These are phyloP conservation scores for Melieria crassipennis DNA, from an alignment of 2,888 invertebrate genomes.

Conservation along the genomic window DNA sequence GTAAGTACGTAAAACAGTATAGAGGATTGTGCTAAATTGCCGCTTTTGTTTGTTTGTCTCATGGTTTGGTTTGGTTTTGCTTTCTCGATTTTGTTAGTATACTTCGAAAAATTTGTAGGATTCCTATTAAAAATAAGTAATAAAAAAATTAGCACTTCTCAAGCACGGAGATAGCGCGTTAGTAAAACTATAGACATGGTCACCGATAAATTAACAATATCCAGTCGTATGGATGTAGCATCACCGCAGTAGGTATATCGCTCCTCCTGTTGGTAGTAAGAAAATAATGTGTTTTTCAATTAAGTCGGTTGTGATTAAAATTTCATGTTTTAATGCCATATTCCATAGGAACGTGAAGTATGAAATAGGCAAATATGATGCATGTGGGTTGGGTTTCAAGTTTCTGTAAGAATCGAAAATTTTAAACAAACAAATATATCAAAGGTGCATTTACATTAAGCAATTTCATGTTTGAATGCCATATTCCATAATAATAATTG, in stretches of 20 bases:
- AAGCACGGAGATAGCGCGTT: constrained; percentile 53
- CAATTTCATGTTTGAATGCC: no score
- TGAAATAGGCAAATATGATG: no score
- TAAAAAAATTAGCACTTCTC: constrained; percentile 30
- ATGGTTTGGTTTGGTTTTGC: background rate
- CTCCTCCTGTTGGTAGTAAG: constrained; percentile 52
- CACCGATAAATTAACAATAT: constrained; percentile 41
- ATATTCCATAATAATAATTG: no score
- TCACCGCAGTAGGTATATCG: constrained; percentile 63
- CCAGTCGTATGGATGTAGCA: constrained; percentile 52
- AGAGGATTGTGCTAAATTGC: constrained; percentile 30
- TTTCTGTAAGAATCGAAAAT: no score
- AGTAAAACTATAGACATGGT: constrained; percentile 52
- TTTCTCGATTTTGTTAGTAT: background rate
- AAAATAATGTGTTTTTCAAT: background rate
- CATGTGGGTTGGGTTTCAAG: no score
- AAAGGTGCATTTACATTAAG: no score
- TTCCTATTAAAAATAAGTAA: background rate
- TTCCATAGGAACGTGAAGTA: no score
- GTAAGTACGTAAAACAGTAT: constrained; percentile 11
- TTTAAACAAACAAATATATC: no score
- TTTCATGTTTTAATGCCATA: background rate
- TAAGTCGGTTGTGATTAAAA: background rate
- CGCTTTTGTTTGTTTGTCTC: background rate
- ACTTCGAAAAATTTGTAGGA: no score